phyloP scores from a whole-genome alignment of 2,113 vertebrate genomes.

The Plectropomus leopardus region DNA sequence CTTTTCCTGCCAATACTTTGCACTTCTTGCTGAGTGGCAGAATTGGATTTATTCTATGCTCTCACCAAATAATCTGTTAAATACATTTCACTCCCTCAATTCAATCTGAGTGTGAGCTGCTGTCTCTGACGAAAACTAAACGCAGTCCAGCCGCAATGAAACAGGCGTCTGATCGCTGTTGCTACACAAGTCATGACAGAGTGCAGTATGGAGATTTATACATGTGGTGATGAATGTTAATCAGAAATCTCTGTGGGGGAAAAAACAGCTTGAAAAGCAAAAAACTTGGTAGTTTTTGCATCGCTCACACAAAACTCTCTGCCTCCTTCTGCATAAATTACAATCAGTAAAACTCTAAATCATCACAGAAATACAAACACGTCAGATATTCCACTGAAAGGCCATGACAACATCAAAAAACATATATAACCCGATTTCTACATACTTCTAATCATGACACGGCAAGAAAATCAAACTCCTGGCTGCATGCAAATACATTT shows the following conservation, averaged over 20 bases:
- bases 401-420: background rate
- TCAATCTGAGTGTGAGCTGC: conserved; percentile 78
- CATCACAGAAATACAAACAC: background rate
- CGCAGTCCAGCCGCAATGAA: conserved; percentile 66
- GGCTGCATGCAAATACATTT: conserved; percentile 8
- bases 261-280: conserved; percentile 4
- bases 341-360: background rate
- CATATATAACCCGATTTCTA: no score
- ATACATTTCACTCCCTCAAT: conserved; percentile 71
- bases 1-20: conserved; percentile 47
- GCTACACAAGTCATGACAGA: conserved; percentile 46
- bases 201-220: conserved; percentile 4
- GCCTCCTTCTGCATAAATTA: conserved; percentile 5
- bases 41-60: conserved; percentile 73
- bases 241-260: background rate
- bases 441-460: no score
- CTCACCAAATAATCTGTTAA: conserved; percentile 74
- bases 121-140: conserved; percentile 58
- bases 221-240: conserved; percentile 6
- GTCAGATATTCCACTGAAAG: background rate
- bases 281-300: background rate
- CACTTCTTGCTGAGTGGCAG: conserved; percentile 32
- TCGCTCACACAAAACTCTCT: conserved; percentile 8
- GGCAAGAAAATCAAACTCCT: background rate
- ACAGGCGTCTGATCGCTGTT: conserved; percentile 61